Conservation (phyloP, 2,888 invertebrate species). For the Ophioninae sp. region DNA sequence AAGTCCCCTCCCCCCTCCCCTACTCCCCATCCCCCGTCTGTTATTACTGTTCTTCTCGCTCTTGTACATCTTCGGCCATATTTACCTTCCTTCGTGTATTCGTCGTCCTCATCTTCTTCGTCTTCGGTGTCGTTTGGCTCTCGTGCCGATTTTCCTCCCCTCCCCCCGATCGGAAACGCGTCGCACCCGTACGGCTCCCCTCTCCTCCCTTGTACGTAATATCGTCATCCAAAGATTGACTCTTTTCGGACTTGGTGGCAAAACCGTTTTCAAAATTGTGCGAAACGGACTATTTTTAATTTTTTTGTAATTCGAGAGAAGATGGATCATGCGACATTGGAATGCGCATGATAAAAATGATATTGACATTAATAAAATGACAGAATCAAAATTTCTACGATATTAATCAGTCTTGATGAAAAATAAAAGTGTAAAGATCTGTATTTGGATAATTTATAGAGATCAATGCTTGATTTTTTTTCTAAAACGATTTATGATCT, state of each 20-base stretch:
- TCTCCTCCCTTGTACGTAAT: conserved; percentile 38
- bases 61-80: conserved; percentile 32
- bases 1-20: conserved; percentile 45
- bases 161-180: conserved; percentile 18
- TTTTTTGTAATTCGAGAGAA: too few species aligned
- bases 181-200: conserved; percentile 33
- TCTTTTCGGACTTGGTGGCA: conserved; percentile 35
- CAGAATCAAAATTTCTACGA: too few species aligned
- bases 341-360: too few species aligned
- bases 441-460: too few species aligned
- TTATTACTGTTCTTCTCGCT: conserved; percentile 39
- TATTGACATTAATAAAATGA: too few species aligned
- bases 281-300: neutral
- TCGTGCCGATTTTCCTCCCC: conserved; percentile 56
- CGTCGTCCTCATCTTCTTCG: conserved; percentile 28
- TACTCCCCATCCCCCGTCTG: conserved; percentile 20
- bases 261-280: conserved; percentile 27
- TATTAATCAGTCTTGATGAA: too few species aligned
- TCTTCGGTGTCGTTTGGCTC: conserved; percentile 43
- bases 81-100: conserved; percentile 26
- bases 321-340: too few species aligned
- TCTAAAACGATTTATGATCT: too few species aligned
- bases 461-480: too few species aligned
- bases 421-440: too few species aligned
- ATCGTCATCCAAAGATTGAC: conserved; percentile 51